A percentile compares a stretch with the other conserved stretches of the same genome.
Evolutionary conservation across 2,113 vertebrate genomes (phyloP).

Genomic region (Lanius collurio): DNA sequence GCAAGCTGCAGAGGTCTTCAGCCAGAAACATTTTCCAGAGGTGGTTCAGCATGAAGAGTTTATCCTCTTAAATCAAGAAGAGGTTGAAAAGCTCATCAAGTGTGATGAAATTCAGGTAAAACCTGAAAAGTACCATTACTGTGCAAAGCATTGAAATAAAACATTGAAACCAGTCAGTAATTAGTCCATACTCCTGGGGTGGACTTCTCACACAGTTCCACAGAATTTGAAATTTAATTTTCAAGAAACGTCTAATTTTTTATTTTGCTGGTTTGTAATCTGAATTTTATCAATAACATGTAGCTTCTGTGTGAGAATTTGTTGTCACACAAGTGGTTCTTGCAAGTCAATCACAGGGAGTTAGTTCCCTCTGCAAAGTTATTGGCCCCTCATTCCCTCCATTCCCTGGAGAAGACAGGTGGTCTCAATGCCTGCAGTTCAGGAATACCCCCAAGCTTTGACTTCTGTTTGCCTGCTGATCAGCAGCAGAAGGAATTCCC

Average conservation of each 20-base stretch:
- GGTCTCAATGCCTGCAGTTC: background rate
- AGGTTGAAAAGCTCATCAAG: conserved; percentile 97
- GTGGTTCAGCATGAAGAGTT: conserved; percentile 99
- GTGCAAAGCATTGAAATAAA: conserved; percentile 9
- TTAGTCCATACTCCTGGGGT: background rate
- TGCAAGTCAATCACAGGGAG: background rate
- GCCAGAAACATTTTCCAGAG: conserved; percentile 97
- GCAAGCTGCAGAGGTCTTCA: conserved; percentile 96
- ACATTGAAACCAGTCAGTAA: background rate
- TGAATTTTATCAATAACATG: background rate
- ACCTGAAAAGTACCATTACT: background rate
- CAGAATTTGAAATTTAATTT: background rate
- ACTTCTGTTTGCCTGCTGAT: background rate
- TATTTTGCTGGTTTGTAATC: background rate
- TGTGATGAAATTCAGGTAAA: conserved; percentile 98
- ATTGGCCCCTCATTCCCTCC: background rate
- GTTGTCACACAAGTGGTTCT: background rate
- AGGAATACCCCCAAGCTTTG: background rate
- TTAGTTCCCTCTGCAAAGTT: background rate
- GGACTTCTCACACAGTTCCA: background rate
- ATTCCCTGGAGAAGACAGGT: background rate
- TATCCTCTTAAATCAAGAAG: conserved; percentile 93
- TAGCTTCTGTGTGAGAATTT: background rate
- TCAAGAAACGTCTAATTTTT: background rate
- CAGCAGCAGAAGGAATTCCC: background rate